Conservation (phyloP, 2,797 vertebrate species). For the Argentina silus region DNA sequence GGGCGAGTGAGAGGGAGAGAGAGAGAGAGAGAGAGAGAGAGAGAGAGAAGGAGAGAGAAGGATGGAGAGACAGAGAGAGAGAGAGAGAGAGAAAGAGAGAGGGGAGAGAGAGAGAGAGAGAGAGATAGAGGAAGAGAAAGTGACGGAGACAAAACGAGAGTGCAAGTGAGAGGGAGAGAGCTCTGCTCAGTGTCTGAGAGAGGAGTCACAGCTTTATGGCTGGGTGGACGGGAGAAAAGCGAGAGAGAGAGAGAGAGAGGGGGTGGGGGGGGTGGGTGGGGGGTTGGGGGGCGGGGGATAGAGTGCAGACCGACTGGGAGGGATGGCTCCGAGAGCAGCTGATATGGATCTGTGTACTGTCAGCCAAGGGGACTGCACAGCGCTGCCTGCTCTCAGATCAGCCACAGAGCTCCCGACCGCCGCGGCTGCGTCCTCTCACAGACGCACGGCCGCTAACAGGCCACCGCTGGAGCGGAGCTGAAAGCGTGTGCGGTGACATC, state of each 20-base stretch:
- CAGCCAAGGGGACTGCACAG: conserved; percentile 1
- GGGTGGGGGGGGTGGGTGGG: not conserved
- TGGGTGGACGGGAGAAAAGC: not conserved
- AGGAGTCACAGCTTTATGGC: conserved; percentile 53
- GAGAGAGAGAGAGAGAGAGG: conserved; percentile 1
- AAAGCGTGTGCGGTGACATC: not conserved
- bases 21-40: not conserved
- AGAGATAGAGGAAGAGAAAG: not conserved
- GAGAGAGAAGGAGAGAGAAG: not conserved
- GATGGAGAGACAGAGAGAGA: not conserved
- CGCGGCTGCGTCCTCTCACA: not conserved
- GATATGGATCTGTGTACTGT: conserved; percentile 41
- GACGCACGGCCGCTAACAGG: not conserved
- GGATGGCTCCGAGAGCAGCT: conserved; percentile 53
- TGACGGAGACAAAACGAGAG: not conserved
- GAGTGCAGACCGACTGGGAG: conserved; percentile 10
- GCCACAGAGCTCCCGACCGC: conserved; percentile 1
- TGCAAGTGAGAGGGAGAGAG: conserved; percentile 4
- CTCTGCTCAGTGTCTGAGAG: conserved; percentile 51
- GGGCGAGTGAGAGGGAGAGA: not conserved
- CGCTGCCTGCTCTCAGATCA: conserved; percentile 24
- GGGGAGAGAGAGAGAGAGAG: not conserved
- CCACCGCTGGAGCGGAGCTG: not conserved
- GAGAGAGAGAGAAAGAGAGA: not conserved
- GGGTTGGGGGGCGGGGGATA: not conserved